Evolutionary conservation across 2,888 invertebrate species (phyloP).

Genomic region (Drosophila macrospina): DNA sequence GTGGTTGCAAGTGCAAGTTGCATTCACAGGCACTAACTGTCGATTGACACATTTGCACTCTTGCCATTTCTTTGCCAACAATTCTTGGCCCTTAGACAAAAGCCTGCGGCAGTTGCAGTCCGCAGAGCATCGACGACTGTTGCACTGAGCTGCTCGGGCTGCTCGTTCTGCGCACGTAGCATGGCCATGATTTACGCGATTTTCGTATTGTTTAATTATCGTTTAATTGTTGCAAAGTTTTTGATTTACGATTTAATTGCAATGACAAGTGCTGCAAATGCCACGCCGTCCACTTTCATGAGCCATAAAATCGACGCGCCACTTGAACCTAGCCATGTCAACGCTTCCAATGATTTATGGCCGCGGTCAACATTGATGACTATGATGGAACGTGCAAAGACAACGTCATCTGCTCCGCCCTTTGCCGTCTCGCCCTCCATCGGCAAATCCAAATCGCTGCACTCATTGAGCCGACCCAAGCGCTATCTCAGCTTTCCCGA

Average conservation of each 20-base stretch:
- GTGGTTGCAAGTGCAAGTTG: conserved; percentile 24
- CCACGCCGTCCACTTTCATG: conserved; percentile 35
- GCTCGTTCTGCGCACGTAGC: conserved; percentile 10
- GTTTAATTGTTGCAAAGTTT: conserved; percentile 74
- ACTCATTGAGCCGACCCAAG: conserved; percentile 73
- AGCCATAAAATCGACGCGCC: conserved; percentile 41
- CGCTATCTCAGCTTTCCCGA: conserved; percentile 87
- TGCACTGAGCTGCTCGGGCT: not conserved
- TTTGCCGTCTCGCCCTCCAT: too few species aligned
- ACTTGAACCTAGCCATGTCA: conserved; percentile 31
- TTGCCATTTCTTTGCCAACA: conserved; percentile 61
- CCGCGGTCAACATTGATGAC: conserved; percentile 69
- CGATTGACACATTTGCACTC: conserved; percentile 80
- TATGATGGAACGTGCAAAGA: conserved; percentile 72
- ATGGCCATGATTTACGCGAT: conserved; percentile 72
- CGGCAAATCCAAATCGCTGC: conserved; percentile 20
- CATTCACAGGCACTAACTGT: conserved; percentile 61
- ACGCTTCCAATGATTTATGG: conserved; percentile 74
- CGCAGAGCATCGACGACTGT: conserved; percentile 22
- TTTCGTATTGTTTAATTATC: conserved; percentile 74
- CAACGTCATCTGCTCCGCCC: conserved; percentile 16
- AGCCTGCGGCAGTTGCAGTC: conserved; percentile 22
- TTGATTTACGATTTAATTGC: conserved; percentile 81
- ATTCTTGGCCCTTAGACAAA: conserved; percentile 38
- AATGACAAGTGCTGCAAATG: conserved; percentile 64